Conservation (phyloP, 2,888 invertebrate genomes). For the Lamellibrachia satsuma region DNA sequence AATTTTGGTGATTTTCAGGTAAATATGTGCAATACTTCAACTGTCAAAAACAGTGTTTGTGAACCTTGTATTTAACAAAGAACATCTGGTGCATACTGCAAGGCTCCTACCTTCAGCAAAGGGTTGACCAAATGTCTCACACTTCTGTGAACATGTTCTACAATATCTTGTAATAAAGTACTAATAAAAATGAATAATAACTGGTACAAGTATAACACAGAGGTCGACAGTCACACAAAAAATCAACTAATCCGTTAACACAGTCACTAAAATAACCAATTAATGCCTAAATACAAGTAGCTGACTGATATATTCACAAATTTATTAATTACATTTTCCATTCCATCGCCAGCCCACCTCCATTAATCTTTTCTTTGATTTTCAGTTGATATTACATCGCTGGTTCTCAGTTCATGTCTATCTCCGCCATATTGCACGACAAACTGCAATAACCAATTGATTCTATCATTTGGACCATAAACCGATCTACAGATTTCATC, state of each 20-base stretch:
- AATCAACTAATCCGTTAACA: background rate
- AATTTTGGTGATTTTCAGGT: background rate
- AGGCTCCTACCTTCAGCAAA: background rate
- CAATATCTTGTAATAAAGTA: background rate
- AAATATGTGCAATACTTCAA: background rate
- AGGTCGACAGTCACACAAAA: background rate
- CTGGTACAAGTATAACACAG: background rate
- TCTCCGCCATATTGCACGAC: background rate
- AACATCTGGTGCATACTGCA: background rate
- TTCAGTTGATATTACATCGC: background rate
- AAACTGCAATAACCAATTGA: background rate
- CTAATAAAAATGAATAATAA: background rate
- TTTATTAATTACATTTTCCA: background rate
- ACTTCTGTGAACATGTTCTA: background rate
- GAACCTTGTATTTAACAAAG: background rate
- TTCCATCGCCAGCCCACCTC: slow-evolving; percentile 4
- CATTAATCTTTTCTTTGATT: background rate
- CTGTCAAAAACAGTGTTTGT: background rate
- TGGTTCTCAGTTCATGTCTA: background rate
- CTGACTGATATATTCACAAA: background rate
- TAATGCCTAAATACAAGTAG: slow-evolving; percentile 17
- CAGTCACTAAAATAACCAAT: background rate
- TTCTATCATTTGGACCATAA: background rate
- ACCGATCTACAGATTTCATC: background rate
- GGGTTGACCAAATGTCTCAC: background rate